Evolutionary conservation across 2,888 invertebrate genomes (phyloP).

Genomic region (Aromia moschata): DNA sequence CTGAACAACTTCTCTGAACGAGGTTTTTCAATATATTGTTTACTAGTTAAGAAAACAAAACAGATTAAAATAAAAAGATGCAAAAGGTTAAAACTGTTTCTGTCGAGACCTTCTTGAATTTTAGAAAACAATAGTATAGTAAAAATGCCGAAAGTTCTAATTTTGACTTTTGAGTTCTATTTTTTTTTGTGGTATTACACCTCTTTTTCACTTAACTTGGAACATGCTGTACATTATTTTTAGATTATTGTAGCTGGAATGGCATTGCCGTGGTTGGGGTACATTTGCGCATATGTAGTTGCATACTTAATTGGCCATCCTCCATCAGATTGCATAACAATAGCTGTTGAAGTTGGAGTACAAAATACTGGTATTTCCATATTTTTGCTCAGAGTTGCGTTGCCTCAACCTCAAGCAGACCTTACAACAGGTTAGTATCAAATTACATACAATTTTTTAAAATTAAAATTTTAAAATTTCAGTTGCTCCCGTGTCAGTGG

Average conservation of each 20-base stretch:
- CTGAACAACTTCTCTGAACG: too few relatives aligned
- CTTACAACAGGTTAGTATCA: conserved; percentile 80
- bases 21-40: too few relatives aligned
- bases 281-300: conserved; percentile 71
- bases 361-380: conserved; percentile 94
- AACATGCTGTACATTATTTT: too few relatives aligned
- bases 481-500: conserved; percentile 90
- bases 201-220: too few relatives aligned
- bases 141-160: background rate
- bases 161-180: too few relatives aligned
- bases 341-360: conserved; percentile 90
- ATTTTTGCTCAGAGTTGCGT: conserved; percentile 80
- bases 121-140: too few relatives aligned
- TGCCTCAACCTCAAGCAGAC: conserved; percentile 87
- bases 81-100: too few relatives aligned
- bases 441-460: background rate
- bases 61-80: too few relatives aligned
- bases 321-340: conserved; percentile 78
- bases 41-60: too few relatives aligned
- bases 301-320: conserved; percentile 71
- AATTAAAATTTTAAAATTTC: conserved; percentile 54
- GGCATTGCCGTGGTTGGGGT: conserved; percentile 84
- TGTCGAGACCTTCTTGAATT: too few relatives aligned
- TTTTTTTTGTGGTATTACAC: too few relatives aligned
- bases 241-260: conserved; percentile 83